Conservation (phyloP, 1,140 invertebrate species). For the Phthorimaea operculella region DNA sequence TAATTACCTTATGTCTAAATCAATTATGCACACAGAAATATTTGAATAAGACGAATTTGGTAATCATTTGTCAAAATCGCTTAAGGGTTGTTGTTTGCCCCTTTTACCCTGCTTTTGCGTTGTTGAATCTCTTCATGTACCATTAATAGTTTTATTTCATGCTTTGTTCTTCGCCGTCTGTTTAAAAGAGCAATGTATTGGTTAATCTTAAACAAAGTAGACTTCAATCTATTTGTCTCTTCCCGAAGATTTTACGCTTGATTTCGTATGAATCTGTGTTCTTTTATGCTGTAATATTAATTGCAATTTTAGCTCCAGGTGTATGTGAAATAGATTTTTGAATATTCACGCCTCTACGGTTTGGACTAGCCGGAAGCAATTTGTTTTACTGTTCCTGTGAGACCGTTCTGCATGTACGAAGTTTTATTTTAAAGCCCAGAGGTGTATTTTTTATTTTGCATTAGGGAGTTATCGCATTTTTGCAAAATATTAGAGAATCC, state of each 20-base stretch:
- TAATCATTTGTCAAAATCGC: conserved; percentile 43
- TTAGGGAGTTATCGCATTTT: too few species aligned
- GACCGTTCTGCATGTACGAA: not conserved
- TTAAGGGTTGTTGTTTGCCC: conserved; percentile 16
- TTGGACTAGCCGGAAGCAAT: conserved; percentile 23
- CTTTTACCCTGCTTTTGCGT: conserved; percentile 12
- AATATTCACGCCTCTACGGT: conserved; percentile 30
- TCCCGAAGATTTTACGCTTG: conserved; percentile 37
- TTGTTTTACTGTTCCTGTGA: conserved; percentile 2
- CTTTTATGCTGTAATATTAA: conserved; percentile 30
- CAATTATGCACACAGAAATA: conserved; percentile 45
- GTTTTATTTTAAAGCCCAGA: not conserved
- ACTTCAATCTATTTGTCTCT: conserved; percentile 1
- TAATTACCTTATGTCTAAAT: conserved; percentile 56
- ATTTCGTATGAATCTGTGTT: conserved; percentile 33
- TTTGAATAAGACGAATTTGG: conserved; percentile 53
- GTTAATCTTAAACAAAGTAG: too few species aligned
- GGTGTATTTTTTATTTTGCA: not conserved
- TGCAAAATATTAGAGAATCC: too few species aligned
- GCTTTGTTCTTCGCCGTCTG: too few species aligned
- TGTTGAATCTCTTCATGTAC: too few species aligned
- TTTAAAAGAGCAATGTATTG: not conserved
- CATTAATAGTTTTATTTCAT: too few species aligned
- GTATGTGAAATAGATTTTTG: conserved; percentile 22
- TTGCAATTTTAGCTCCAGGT: conserved; percentile 36